These are phyloP conservation scores for Trididemnum nubilum DNA, from an alignment of 23 tunicate genomes.

Conservation along the genomic window DNA sequence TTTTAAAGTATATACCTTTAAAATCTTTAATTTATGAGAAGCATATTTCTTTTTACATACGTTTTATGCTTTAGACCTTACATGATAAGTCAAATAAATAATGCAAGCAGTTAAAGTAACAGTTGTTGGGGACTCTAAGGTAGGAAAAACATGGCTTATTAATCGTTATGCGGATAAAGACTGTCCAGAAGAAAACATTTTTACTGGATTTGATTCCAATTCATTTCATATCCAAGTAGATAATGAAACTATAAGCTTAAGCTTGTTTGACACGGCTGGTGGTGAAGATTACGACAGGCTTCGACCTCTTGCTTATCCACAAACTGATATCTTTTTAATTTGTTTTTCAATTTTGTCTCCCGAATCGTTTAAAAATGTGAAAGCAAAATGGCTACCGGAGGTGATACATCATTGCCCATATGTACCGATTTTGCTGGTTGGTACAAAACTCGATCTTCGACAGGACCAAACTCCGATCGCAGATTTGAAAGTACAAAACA, in stretches of 20 bases:
- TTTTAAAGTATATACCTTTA: too few relatives aligned
- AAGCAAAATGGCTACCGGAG: constrained; percentile 11
- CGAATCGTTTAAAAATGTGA: not conserved
- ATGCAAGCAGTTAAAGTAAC: not conserved
- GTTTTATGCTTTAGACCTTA: not conserved
- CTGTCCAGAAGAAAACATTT: not conserved
- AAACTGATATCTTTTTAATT: not conserved
- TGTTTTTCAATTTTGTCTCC: constrained; percentile 18
- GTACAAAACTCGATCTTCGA: not conserved
- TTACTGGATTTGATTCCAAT: not conserved
- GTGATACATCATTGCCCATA: not conserved
- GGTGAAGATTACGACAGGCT: constrained; percentile 61
- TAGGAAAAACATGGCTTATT: constrained; percentile 10
- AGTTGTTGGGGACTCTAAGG: not conserved
- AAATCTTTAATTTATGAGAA: too few relatives aligned
- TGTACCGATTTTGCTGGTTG: not conserved
- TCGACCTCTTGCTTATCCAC: constrained; percentile 17
- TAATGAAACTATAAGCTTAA: not conserved
- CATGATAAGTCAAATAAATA: not conserved
- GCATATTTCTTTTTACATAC: too few relatives aligned
- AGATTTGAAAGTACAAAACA: not conserved
- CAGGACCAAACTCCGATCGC: not conserved
- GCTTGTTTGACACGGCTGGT: constrained; percentile 36
- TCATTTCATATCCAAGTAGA: not conserved
- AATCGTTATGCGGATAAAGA: not conserved